phyloP scores from a whole-genome alignment of 1,140 invertebrate species.

The Magallana ariakensis region DNA sequence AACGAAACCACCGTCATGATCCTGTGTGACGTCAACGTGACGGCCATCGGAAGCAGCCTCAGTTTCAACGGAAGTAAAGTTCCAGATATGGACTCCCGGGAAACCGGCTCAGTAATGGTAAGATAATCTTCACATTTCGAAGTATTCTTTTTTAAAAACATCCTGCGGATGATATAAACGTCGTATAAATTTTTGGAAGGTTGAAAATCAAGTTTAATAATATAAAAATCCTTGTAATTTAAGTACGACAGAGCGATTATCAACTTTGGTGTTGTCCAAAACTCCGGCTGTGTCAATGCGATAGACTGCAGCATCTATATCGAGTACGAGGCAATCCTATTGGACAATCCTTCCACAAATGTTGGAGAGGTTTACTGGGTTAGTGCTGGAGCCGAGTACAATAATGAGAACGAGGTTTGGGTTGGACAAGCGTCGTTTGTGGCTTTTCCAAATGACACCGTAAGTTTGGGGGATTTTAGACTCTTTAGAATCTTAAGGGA shows the following conservation, averaged over 20 bases:
- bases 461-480: not conserved
- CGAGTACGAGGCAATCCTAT: constrained; percentile 77
- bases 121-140: not conserved
- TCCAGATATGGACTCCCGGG: constrained; percentile 54
- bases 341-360: constrained; percentile 71
- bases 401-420: constrained; percentile 79
- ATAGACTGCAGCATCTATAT: constrained; percentile 68
- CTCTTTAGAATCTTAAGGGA: too few relatives aligned
- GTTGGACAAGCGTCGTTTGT: constrained; percentile 77
- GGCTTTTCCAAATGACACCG: constrained; percentile 17
- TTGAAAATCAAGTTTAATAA: too few relatives aligned
- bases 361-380: constrained; percentile 75
- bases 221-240: not conserved
- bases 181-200: too few relatives aligned
- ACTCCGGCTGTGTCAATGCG: constrained; percentile 55
- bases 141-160: too few relatives aligned
- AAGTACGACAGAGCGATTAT: constrained; percentile 80
- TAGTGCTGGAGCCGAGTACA: constrained; percentile 80
- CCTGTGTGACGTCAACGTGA: constrained; percentile 73
- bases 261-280: constrained; percentile 78
- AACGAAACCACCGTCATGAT: constrained; percentile 75
- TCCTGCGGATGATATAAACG: too few relatives aligned
- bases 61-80: not conserved
- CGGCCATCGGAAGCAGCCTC: constrained; percentile 3
- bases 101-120: constrained; percentile 41